These are phyloP conservation scores for Tyto alba DNA, from an alignment of 2,113 vertebrate genomes.

Conservation along the genomic window DNA sequence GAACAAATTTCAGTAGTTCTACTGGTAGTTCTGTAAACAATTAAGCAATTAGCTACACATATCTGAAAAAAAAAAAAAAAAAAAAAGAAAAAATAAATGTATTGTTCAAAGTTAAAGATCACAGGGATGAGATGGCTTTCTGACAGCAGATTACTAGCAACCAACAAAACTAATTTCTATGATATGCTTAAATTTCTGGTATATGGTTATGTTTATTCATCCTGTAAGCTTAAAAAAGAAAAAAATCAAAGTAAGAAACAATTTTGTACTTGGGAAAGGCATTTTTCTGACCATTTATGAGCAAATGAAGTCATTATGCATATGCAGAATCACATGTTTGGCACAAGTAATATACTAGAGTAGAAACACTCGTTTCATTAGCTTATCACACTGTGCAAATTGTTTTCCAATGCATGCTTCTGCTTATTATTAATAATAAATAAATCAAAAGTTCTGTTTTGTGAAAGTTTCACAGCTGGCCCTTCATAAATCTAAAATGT, in stretches of 20 bases:
- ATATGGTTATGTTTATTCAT: background rate
- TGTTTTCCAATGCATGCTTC: background rate
- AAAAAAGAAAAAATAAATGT: background rate
- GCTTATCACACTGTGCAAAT: background rate
- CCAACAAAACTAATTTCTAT: background rate
- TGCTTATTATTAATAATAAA: slow-evolving; percentile 1
- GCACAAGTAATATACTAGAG: background rate
- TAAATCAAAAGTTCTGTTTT: background rate
- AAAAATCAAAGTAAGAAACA: background rate
- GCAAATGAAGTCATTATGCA: background rate
- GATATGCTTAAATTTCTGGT: background rate
- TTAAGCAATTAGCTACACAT: background rate
- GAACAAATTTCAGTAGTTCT: background rate
- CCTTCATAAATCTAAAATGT: slow-evolving; percentile 14
- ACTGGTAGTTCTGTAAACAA: background rate
- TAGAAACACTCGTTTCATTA: background rate
- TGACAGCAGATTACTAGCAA: background rate
- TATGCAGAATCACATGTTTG: background rate
- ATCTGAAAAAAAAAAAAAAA: background rate
- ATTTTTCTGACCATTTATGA: background rate
- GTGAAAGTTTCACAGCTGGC: background rate
- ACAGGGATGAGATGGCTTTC: background rate
- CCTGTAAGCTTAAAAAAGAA: background rate
- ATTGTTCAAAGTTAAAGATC: background rate
- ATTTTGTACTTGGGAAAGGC: background rate